Evolutionary conservation across 2,113 vertebrate genomes (phyloP), one percentile per base, ranked within the genome.

Genomic region (Merops nubicus): DNA sequence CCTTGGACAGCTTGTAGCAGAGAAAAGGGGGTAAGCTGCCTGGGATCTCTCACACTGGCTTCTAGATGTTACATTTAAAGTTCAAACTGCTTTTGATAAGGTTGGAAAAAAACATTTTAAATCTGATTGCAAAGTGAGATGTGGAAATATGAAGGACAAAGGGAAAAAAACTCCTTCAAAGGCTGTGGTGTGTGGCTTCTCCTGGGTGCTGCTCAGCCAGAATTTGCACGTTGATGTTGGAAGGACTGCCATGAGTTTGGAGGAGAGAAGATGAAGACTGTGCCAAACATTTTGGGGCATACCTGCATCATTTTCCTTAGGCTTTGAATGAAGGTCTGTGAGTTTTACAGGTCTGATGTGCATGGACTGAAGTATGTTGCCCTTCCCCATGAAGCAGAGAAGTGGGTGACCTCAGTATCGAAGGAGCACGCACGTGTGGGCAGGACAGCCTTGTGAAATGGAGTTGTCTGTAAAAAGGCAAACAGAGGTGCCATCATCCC

Each of bases 151-250:
- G 34, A 22, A 59, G 14, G 42, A 15, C 26, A 20, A 31, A 57
- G 65, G 18, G 33, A 40, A 65, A 70, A 59, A 78, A 29, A 65
- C 42, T 68, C 42, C 89, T 84, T 94, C 33, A 63, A 47, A 70
- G 59, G 11, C 64, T 84, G 64, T 79, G 84, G 77, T 78, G 84
- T 87, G 74, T 88, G 75, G 56, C 53, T 95, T 84, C 38, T 33
- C 42, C 9, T 2, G 73, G 13, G 8, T 43, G 50, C 57, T 63
- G 28, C 51, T 89, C 4, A n/a, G 48, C 31, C 33, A 4, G 69
- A n/a, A 25, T 68, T 67, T 88, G 72, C 3, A 0, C 48, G 59
- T 64, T 51, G 42, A n/a, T 47, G 48, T 22, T 88, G 74, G n/a
- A 29, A 53, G 85, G 28, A 8, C 62, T 40, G 47, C 38, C 5